Evolutionary conservation across 2,888 invertebrate genomes (phyloP).

Genomic region (Cantharis rustica): DNA sequence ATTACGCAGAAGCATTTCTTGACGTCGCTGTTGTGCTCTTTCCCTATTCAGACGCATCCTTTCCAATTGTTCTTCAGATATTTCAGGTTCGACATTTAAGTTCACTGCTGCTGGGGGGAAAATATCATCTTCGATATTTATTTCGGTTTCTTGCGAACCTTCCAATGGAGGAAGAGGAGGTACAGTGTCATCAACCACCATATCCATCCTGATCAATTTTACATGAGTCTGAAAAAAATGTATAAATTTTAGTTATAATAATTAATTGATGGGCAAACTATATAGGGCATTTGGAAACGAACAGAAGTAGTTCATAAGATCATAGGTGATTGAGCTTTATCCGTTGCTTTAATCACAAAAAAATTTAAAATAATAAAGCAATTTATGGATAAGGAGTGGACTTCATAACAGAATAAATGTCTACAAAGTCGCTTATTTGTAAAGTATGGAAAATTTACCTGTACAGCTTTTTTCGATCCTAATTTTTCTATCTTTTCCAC

Average conservation of each 20-base stretch:
- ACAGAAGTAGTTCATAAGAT: too few relatives aligned
- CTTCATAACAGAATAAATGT: too few relatives aligned
- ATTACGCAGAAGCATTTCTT: background rate
- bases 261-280: background rate
- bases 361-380: too few relatives aligned
- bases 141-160: background rate
- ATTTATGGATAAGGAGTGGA: too few relatives aligned
- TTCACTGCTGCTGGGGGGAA: background rate
- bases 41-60: constrained; percentile 62
- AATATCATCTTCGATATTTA: background rate
- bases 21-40: constrained; percentile 52
- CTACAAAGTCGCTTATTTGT: too few relatives aligned
- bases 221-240: constrained; percentile 63
- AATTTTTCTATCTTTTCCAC: constrained; percentile 78
- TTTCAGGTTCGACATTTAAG: background rate
- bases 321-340: too few relatives aligned
- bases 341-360: too few relatives aligned
- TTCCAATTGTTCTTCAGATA: constrained; percentile 67
- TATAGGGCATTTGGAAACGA: too few relatives aligned
- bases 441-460: constrained; percentile 52
- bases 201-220: constrained; percentile 67
- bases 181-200: constrained; percentile 57
- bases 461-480: constrained; percentile 79
- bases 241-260: background rate
- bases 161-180: constrained; percentile 22